Evolutionary conservation across 2,797 vertebrate species (phyloP).

Genomic region (Sebastes hopkinsi): DNA sequence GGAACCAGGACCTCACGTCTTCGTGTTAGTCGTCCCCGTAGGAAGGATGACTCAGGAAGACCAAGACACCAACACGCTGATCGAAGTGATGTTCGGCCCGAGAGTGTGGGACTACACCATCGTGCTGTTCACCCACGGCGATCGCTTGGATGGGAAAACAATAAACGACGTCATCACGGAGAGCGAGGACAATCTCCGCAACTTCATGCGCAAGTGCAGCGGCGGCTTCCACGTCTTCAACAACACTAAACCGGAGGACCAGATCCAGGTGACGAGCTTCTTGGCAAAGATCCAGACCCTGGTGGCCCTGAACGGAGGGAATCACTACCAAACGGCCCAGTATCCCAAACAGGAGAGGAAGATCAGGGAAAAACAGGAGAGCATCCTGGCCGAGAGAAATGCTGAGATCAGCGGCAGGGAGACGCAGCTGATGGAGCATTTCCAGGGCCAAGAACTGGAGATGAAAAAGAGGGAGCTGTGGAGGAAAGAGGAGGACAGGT

Average conservation of each 20-base stretch:
- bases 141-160: constrained; percentile 53
- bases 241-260: constrained; percentile 56
- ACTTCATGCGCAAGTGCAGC: constrained; percentile 68
- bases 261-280: constrained; percentile 49
- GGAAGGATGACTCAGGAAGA: constrained; percentile 73
- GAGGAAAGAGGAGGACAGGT: constrained; percentile 47
- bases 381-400: constrained; percentile 40
- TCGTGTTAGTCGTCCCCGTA: constrained; percentile 61
- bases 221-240: constrained; percentile 72
- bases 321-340: constrained; percentile 11
- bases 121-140: constrained; percentile 71
- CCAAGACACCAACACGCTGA: constrained; percentile 57
- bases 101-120: constrained; percentile 73
- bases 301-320: constrained; percentile 68
- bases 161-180: constrained; percentile 57
- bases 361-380: constrained; percentile 56
- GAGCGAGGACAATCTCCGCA: constrained; percentile 57
- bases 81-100: constrained; percentile 63
- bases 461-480: constrained; percentile 26
- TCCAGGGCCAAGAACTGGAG: constrained; percentile 42
- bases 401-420: constrained; percentile 26
- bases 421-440: not conserved
- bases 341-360: constrained; percentile 55
- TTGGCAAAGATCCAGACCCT: constrained; percentile 68
- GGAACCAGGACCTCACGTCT: constrained; percentile 64